Evolutionary conservation across 2,113 vertebrate genomes (phyloP), one percentile per base, ranked within the genome.

Genomic region (Mystacornis crossleyi): DNA sequence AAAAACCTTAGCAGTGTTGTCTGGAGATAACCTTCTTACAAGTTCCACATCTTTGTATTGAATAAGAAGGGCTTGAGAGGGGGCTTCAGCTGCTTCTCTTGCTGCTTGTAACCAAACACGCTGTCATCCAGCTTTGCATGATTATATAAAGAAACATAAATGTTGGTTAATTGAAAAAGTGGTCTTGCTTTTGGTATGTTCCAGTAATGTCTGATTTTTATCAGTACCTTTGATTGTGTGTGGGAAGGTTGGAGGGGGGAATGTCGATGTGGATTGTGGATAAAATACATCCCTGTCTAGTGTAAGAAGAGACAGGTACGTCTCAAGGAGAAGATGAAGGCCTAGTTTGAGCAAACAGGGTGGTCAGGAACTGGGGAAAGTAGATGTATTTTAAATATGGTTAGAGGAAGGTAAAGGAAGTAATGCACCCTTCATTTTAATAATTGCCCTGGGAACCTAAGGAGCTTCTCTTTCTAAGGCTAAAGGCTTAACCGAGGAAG

Each of bases 101-200:
- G 82, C 92, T 93, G 95, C 70, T 94, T 80, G 38, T 89, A 86
- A 51, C 45, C 62, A 86, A 90, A 91, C 81, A 91, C 2, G 86
- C 96, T 97, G 97, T 95, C 93, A 97, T 89, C 84, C 74, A 93
- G 97, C 97, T 98, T 97, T 98, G 98, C 98, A 98, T 98, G 98
- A 38, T 96, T 50, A 92, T 83, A 94, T 71, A 69, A 97, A 88
- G 85, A 83, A 95, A 95, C 50, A 53, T 77, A 81, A 97, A 90
- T 97, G 91, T 94, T 95, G 58, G 48, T 90, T 95, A 95, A 92
- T 74, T 95, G 89, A 83, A 97, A 90, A 97, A 90, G 38, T 96
- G 53, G 23, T 96, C 90, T 96, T 98, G 83, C 87, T 97, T 97
- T 97, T 93, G 95, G 45, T 75, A 81, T 87, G 89, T 88, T 90